Percentiles rank a stretch among this genome's conserved stretches.
Evolutionary conservation across 2,797 vertebrate genomes (phyloP).

Genomic region (Mus spretus): DNA sequence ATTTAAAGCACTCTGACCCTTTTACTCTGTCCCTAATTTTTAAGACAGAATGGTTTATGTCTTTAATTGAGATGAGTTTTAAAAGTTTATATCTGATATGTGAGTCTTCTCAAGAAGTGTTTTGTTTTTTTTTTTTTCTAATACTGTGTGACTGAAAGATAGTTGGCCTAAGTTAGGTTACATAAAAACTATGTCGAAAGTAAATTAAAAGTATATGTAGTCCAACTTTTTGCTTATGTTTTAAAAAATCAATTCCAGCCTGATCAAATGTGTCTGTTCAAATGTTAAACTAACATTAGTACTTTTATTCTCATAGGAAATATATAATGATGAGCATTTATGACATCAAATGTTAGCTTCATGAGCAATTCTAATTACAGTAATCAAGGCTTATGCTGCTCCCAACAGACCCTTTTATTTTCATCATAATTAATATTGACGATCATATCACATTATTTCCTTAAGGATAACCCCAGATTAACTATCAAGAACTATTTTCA

Average conservation of each 20-base stretch:
- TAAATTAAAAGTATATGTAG: constrained; percentile 39
- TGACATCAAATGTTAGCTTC: constrained; percentile 45
- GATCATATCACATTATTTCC: background rate
- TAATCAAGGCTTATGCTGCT: constrained; percentile 45
- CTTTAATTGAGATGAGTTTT: constrained; percentile 47
- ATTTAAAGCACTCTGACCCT: constrained; percentile 28
- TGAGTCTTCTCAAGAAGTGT: constrained; percentile 27
- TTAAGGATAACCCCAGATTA: constrained; percentile 19
- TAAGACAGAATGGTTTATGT: background rate
- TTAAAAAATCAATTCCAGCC: background rate
- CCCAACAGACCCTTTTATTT: constrained; percentile 16
- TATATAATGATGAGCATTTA: constrained; percentile 21
- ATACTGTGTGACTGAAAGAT: constrained; percentile 40
- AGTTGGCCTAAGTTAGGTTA: constrained; percentile 11
- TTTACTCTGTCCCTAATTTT: constrained; percentile 54
- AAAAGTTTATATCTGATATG: constrained; percentile 59
- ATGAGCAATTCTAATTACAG: background rate
- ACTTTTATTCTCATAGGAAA: constrained; percentile 68
- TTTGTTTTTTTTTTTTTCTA: background rate
- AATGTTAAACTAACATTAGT: constrained; percentile 70
- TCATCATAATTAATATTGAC: constrained; percentile 48
- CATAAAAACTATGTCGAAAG: background rate
- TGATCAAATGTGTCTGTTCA: constrained; percentile 50
- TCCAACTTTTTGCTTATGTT: constrained; percentile 42
- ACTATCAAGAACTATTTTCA: constrained; percentile 72